phyloP scores from a whole-genome alignment of 2,888 invertebrate species.

The Cotesia congregata region DNA sequence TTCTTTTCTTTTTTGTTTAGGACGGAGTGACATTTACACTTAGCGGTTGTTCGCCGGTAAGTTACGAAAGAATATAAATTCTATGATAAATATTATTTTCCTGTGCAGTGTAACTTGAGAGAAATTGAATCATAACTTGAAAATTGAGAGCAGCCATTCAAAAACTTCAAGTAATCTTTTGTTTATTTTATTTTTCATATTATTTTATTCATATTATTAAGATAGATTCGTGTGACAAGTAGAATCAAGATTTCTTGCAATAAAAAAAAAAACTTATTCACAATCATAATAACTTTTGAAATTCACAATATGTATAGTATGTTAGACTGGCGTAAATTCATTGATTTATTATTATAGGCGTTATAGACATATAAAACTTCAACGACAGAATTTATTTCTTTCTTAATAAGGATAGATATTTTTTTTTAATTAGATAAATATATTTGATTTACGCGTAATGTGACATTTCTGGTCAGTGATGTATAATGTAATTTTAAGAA shows the following conservation, averaged over 20 bases:
- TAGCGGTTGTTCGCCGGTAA: slow-evolving; percentile 75
- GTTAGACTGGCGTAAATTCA: not conserved
- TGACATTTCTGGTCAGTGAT: not conserved
- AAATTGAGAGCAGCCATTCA: not conserved
- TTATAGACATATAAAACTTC: not conserved
- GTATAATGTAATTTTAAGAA: not conserved
- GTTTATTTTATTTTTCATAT: not conserved
- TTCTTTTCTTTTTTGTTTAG: slow-evolving; percentile 69
- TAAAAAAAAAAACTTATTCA: not conserved
- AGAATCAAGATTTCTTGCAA: too few relatives aligned
- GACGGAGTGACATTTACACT: slow-evolving; percentile 77
- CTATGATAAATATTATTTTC: slow-evolving; percentile 17
- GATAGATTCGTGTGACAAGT: not conserved
- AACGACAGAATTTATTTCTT: not conserved
- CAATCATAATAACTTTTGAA: not conserved
- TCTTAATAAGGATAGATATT: not conserved
- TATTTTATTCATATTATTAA: not conserved
- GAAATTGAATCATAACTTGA: not conserved
- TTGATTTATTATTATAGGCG: not conserved
- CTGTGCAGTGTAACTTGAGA: not conserved
- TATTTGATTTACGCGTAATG: not conserved
- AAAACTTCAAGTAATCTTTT: not conserved
- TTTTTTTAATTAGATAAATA: not conserved
- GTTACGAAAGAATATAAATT: slow-evolving; percentile 73
- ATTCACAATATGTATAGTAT: not conserved